Evolutionary conservation across 2,797 vertebrate genomes (phyloP).

Genomic region (Pangasius djambal): DNA sequence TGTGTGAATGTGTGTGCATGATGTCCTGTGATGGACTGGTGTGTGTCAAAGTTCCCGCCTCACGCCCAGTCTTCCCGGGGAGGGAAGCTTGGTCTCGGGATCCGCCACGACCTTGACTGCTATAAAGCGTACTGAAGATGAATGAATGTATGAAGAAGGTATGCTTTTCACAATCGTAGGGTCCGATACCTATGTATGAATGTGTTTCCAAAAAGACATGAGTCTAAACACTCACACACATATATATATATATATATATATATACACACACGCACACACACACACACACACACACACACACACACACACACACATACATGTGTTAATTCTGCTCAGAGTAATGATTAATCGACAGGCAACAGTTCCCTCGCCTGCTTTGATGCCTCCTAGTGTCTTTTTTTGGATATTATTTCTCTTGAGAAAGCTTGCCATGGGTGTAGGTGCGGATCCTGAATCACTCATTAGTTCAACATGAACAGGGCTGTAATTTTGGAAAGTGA

Average conservation of each 20-base stretch:
- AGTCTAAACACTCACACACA: not conserved
- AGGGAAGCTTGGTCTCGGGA: not conserved
- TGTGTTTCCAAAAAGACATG: not conserved
- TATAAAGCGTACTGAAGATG: not conserved
- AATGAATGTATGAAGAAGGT: not conserved
- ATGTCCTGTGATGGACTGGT: not conserved
- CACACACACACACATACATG: not conserved
- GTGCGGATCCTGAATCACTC: not conserved
- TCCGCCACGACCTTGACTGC: not conserved
- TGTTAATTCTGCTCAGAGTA: not conserved
- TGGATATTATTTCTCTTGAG: slow-evolving; percentile 11
- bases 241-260: too few species aligned
- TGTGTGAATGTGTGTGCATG: not conserved
- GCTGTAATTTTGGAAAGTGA: not conserved
- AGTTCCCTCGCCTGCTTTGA: slow-evolving; percentile 27
- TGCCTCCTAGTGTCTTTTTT: slow-evolving; percentile 39
- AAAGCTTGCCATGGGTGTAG: not conserved
- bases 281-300: not conserved
- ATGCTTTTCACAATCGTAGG: not conserved
- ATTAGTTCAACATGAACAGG: not conserved
- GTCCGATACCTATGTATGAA: not conserved
- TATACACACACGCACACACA: too few species aligned
- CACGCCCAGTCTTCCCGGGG: not conserved
- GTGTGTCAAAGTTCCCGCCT: not conserved
- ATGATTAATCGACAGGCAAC: slow-evolving; percentile 33